Evolutionary conservation across 1,140 invertebrate species (phyloP), one percentile per base, ranked within the genome.

Genomic region (Lasioglossum baleicum): DNA sequence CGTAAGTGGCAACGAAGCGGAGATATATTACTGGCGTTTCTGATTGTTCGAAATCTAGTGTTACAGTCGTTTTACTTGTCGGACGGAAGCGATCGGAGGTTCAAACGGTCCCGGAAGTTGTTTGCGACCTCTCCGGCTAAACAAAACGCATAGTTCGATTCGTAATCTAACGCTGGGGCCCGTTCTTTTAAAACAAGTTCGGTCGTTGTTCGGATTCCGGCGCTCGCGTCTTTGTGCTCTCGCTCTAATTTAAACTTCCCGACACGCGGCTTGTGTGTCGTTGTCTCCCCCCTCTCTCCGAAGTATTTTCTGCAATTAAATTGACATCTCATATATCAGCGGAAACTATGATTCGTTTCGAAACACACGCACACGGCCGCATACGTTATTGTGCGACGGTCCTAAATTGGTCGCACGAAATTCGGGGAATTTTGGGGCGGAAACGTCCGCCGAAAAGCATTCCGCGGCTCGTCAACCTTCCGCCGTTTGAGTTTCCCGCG

Each of bases 311-410:
- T 69, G 79, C 84, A 75, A 82, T 87, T 87, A 84, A 86, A 86
- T 86, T 82, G 84, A 87, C 85, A 86, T 86, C 82, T 84, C 84
- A 78, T 86, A 81, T 82, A 82, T 87, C 82, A 86, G 60, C 17
- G 66, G 83, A 85, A 87, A 87, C 84, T 81, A 86, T 78, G 75
- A 71, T 76, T 64, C 71, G 81, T 44, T 5, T 20, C 17, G 51
- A 42, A 51, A 61, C 15, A 48, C 44, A 44, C 13, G 53, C 17
- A 7, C 53, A 53, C 11, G 15, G 2, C 13, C 13, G 51, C 44
- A 53, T 15, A 0, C 26, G 17, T 1, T 5, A 15, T 5, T 56
- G 56, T 60, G 4, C 44, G 17, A 22, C 65, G 1, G n/a, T 35
- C 48, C 69, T 86, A 85, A 87, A 86, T 81, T 74, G 82, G 81